Conservation (phyloP, 1,140 invertebrate genomes). For the Ceratitis capitata region DNA sequence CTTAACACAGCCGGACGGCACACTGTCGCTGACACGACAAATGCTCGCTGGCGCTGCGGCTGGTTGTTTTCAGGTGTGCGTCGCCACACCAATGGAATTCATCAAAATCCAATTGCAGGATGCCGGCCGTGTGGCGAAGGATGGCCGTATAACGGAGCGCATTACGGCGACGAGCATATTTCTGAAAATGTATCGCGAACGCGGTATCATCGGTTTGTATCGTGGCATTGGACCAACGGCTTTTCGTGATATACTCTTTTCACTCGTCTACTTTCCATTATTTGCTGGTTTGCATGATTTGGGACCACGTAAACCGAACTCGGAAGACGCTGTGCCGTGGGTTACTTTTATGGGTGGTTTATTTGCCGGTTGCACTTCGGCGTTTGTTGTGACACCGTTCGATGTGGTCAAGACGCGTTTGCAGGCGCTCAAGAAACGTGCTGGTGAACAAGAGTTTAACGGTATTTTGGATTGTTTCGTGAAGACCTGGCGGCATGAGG, state of each 20-base stretch:
- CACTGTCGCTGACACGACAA: constrained; percentile 79
- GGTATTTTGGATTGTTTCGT: constrained; percentile 88
- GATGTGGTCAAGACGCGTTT: constrained; percentile 97
- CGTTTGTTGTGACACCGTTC: constrained; percentile 89
- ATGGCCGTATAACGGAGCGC: neutral
- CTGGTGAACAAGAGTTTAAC: constrained; percentile 82
- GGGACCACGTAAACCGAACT: constrained; percentile 74
- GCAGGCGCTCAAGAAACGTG: constrained; percentile 86
- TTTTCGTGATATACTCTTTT: constrained; percentile 92
- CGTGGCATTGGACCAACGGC: constrained; percentile 90
- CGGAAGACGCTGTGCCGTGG: neutral
- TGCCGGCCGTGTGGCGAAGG: constrained; percentile 81
- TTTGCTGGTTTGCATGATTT: constrained; percentile 91
- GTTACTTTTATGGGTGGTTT: constrained; percentile 23
- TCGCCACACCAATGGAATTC: constrained; percentile 98
- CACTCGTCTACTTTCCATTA: constrained; percentile 94
- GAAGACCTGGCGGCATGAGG: constrained; percentile 88
- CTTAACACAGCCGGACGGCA: constrained; percentile 59
- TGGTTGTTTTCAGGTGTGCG: constrained; percentile 95
- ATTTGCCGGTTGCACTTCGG: constrained; percentile 75
- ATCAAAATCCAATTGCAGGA: constrained; percentile 98
- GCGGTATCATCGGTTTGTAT: constrained; percentile 92
- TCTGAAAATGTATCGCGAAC: constrained; percentile 76
- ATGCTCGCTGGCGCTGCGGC: constrained; percentile 89
- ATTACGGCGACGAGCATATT: constrained; percentile 83